These are phyloP conservation scores for Galeopterus variegatus DNA, from an alignment of 2,113 vertebrate genomes.

Conservation along the genomic window DNA sequence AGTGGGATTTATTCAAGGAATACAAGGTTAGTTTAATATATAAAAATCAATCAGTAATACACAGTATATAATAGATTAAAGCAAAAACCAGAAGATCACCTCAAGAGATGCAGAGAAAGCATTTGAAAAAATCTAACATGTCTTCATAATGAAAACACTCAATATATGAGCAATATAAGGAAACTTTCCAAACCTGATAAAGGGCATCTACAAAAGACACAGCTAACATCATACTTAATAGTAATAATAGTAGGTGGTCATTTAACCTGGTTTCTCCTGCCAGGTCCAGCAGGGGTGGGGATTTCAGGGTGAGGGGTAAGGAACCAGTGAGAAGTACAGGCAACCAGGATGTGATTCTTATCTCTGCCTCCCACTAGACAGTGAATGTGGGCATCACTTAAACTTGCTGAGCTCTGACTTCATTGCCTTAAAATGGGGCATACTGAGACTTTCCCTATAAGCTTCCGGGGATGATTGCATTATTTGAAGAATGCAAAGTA, in stretches of 20 bases:
- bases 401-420: background rate
- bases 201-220: background rate
- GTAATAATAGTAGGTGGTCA: background rate
- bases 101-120: background rate
- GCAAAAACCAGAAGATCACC: background rate
- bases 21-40: background rate
- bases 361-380: background rate
- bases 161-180: background rate
- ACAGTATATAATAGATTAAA: background rate
- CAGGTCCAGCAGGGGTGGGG: background rate
- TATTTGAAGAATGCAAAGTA: background rate
- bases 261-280: background rate
- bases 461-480: background rate
- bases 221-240: background rate
- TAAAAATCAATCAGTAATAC: background rate
- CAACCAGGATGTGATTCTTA: background rate
- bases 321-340: background rate
- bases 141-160: background rate
- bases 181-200: background rate
- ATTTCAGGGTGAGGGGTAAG: too few species aligned
- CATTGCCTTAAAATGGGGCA: background rate
- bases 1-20: background rate
- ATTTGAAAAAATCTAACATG: background rate
- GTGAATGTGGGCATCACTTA: background rate
- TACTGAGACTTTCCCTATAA: background rate